These are phyloP conservation scores for Psilanteris sp. DNA, from an alignment of 1,140 invertebrate genomes.

Conservation along the genomic window DNA sequence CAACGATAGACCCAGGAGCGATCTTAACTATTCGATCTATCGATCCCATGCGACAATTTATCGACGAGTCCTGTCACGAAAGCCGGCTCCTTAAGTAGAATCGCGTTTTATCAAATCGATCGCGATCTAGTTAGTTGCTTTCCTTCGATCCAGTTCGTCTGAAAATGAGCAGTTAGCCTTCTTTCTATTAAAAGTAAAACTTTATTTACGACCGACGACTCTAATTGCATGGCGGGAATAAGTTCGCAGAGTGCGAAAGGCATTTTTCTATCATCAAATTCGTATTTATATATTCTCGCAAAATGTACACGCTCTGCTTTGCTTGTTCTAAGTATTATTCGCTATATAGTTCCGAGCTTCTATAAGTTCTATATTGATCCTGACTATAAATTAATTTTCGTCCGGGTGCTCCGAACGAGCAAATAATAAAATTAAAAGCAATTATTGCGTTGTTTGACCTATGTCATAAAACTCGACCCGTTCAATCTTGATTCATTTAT, in stretches of 20 bases:
- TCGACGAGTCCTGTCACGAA: constrained; percentile 40
- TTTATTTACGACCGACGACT: constrained; percentile 7
- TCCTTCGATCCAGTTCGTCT: not conserved
- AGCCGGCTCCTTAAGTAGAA: constrained; percentile 8
- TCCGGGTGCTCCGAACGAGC: not conserved
- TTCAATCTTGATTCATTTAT: constrained; percentile 44
- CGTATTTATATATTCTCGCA: too few species aligned
- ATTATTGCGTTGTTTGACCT: constrained; percentile 31
- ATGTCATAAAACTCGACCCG: constrained; percentile 22
- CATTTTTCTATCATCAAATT: too few species aligned
- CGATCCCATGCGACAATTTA: constrained; percentile 64
- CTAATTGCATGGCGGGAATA: too few species aligned
- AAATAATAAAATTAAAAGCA: constrained; percentile 48
- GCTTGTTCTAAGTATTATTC: too few species aligned
- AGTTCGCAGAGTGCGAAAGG: too few species aligned
- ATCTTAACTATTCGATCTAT: constrained; percentile 67
- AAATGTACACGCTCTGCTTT: too few species aligned
- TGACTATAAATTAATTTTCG: constrained; percentile 17
- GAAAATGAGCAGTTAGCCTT: not conserved
- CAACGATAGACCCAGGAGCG: constrained; percentile 51
- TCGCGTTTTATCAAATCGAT: constrained; percentile 17
- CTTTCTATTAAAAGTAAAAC: constrained; percentile 6
- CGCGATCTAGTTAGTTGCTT: not conserved
- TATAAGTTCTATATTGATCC: not conserved
- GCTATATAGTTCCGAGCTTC: not conserved